Conservation (phyloP, 2,797 vertebrate genomes). For the Pachyuromys duprasi region DNA sequence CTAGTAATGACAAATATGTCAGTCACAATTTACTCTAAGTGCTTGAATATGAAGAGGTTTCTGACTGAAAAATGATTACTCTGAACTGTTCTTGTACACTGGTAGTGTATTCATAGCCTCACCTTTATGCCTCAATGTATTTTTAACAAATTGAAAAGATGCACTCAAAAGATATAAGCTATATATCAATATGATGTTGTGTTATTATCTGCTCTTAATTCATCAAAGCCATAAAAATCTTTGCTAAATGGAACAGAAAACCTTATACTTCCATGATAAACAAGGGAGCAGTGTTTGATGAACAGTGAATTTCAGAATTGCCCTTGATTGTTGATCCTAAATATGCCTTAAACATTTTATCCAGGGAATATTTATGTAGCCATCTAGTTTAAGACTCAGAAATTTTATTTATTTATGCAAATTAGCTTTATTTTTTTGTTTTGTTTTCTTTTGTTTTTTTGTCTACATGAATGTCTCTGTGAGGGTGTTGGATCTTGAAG, state of each 20-base stretch:
- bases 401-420: background rate
- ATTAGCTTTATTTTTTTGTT: no score
- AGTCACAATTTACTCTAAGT: background rate
- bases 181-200: no score
- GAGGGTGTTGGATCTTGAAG: no score
- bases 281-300: background rate
- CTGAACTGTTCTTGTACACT: background rate
- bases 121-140: background rate
- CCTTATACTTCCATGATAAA: no score
- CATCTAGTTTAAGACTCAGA: background rate
- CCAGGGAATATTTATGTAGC: background rate
- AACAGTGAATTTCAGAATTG: background rate
- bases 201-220: no score
- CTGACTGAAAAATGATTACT: background rate
- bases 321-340: background rate
- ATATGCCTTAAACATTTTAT: background rate
- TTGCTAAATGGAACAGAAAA: no score
- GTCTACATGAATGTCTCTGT: no score
- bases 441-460: no score
- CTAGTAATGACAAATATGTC: background rate
- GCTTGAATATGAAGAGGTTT: background rate
- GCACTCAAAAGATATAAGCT: no score
- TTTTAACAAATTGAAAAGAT: no score
- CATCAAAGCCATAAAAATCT: no score
- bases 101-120: background rate